Percentiles rank a stretch among this genome's conserved stretches.
Conservation (phyloP, 2,113 vertebrate species). For the Puntigrus tetrazona region DNA sequence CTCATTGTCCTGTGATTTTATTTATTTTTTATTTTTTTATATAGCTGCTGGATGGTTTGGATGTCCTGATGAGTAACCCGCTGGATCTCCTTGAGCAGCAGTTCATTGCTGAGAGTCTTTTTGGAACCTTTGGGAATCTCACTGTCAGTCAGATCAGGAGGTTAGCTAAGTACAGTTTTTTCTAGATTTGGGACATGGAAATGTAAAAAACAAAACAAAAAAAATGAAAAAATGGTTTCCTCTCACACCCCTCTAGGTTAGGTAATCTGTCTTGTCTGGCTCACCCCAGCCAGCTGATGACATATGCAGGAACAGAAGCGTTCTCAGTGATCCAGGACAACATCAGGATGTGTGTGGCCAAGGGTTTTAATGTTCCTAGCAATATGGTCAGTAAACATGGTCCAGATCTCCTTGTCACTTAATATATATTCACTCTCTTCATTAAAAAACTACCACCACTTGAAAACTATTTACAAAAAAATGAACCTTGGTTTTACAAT, state of each 20-base stretch:
- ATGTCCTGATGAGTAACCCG: slow-evolving; percentile 68
- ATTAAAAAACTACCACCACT: neutral
- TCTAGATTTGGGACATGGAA: neutral
- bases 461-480: neutral
- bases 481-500: too few relatives aligned
- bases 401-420: neutral
- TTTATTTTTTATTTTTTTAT: slow-evolving; percentile 27
- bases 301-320: slow-evolving; percentile 62
- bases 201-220: neutral
- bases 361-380: slow-evolving; percentile 67
- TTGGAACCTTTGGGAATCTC: slow-evolving; percentile 69
- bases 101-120: slow-evolving; percentile 69
- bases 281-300: slow-evolving; percentile 65
- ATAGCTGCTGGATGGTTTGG: slow-evolving; percentile 75
- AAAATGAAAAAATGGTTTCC: neutral
- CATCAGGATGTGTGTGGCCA: slow-evolving; percentile 67
- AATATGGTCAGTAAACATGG: slow-evolving; percentile 65
- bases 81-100: slow-evolving; percentile 68
- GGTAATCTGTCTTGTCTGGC: slow-evolving; percentile 71
- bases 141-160: slow-evolving; percentile 69
- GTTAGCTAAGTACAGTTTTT: slow-evolving; percentile 56
- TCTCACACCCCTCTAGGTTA: slow-evolving; percentile 63
- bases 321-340: slow-evolving; percentile 69
- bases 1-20: neutral
- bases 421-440: neutral